Conservation (phyloP, 37 sponge, comb jelly and placozoan genomes). For the Agelas oroides region DNA sequence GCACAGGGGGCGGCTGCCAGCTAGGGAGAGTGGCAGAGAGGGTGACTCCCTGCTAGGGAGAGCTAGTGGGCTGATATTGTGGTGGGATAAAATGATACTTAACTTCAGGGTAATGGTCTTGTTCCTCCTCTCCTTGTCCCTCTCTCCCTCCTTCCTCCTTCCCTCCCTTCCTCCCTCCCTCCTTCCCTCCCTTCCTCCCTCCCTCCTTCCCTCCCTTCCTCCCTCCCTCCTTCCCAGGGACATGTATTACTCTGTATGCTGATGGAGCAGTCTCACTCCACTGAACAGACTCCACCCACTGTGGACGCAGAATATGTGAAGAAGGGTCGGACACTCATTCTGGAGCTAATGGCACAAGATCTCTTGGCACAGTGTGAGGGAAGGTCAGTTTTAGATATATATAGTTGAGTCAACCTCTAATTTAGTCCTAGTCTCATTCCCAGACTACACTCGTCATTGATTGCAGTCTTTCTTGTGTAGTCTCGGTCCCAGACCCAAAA, state of each 20-base stretch:
- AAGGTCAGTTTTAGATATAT: constrained; percentile 18
- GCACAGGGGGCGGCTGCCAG: no score
- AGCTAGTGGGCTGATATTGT: no score
- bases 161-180: no score
- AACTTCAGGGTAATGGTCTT: not conserved
- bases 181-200: no score
- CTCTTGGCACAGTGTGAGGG: constrained; percentile 40
- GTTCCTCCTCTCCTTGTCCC: no score
- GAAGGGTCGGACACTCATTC: constrained; percentile 35
- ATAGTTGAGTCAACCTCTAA: no score
- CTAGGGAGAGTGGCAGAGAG: no score
- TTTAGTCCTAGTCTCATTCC: no score
- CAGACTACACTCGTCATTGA: not conserved
- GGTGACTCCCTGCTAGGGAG: no score
- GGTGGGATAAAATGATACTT: not conserved
- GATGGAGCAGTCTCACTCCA: constrained; percentile 13
- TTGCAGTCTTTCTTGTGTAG: not conserved
- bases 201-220: no score
- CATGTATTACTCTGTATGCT: constrained; percentile 45
- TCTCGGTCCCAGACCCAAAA: no score
- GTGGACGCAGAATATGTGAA: constrained; percentile 39
- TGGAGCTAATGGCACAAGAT: constrained; percentile 41
- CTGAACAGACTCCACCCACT: not conserved
- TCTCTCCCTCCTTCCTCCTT: no score
- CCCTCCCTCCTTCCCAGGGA: constrained; percentile 1